Evolutionary conservation across 2,888 invertebrate genomes (phyloP).

Genomic region (Crocallis elinguaria): DNA sequence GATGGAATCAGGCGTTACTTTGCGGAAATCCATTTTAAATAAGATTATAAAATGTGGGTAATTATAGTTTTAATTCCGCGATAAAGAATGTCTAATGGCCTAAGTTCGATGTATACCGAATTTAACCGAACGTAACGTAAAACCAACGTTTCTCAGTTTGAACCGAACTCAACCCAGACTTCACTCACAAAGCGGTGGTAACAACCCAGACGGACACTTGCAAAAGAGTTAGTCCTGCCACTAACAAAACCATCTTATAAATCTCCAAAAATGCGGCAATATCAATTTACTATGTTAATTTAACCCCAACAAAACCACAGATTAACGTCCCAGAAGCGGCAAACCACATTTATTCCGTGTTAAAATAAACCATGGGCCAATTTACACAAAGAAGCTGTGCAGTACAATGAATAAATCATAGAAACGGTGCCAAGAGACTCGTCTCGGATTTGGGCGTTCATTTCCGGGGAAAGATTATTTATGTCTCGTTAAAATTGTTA

Average conservation of each 20-base stretch:
- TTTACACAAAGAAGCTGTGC: conserved; percentile 7
- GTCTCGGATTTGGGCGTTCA: conserved; percentile 14
- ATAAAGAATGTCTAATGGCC: too few species aligned
- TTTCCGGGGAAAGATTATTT: conserved; percentile 15
- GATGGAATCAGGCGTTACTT: too few species aligned
- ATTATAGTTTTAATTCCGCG: too few species aligned
- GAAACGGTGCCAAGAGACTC: conserved; percentile 16
- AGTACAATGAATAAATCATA: conserved; percentile 23
- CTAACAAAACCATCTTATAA: background rate
- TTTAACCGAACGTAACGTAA: too few species aligned
- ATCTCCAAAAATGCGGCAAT: conserved; percentile 2
- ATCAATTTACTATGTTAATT: conserved; percentile 12
- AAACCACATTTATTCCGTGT: conserved; percentile 2
- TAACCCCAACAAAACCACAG: conserved; percentile 7
- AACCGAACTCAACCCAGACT: too few species aligned
- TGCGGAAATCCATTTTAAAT: too few species aligned
- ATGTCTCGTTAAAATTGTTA: conserved; percentile 12
- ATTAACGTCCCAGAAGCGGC: conserved; percentile 6
- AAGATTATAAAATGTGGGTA: too few species aligned
- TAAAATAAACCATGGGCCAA: conserved; percentile 14
- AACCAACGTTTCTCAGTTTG: too few species aligned
- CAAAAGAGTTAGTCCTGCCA: too few species aligned
- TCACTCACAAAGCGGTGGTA: too few species aligned
- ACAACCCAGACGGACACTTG: too few species aligned
- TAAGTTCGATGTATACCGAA: too few species aligned